phyloP scores from a whole-genome alignment of 2,113 vertebrate genomes.

The Psilopogon haemacephalus region DNA sequence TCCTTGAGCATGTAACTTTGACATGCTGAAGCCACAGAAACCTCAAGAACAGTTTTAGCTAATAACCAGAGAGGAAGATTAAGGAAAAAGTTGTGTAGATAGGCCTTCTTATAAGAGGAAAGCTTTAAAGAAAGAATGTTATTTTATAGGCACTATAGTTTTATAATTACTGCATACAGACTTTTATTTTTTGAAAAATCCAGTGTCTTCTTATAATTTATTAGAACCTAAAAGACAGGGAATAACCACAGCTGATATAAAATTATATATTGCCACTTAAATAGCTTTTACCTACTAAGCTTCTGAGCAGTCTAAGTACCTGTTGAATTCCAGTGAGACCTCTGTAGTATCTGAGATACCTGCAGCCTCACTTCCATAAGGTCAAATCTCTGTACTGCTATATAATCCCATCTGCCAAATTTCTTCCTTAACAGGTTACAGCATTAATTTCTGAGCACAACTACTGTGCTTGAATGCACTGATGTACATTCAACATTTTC shows the following conservation, averaged over 20 bases:
- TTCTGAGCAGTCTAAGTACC: not conserved
- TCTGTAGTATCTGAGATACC: not conserved
- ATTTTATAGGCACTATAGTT: not conserved
- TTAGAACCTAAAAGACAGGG: not conserved
- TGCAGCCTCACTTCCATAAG: not conserved
- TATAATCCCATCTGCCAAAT: not conserved
- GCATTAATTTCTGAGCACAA: not conserved
- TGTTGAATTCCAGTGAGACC: not conserved
- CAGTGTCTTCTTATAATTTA: not conserved
- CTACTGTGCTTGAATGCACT: not conserved
- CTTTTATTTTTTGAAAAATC: not conserved
- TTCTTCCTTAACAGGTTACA: not conserved
- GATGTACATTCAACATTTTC: accelerated
- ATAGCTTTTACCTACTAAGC: not conserved
- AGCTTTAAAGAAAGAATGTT: not conserved
- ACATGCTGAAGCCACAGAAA: not conserved
- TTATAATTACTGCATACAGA: not conserved
- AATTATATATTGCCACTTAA: not conserved
- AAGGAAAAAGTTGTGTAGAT: not conserved
- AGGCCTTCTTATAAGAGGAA: not conserved
- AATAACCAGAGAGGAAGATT: not conserved
- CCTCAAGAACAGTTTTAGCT: not conserved
- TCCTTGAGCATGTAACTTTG: not conserved
- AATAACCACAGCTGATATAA: not conserved
- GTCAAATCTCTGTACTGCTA: not conserved